Evolutionary conservation across 2,113 vertebrate species (phyloP), one percentile per base, ranked within the genome.

Genomic region (Zeus faber): DNA sequence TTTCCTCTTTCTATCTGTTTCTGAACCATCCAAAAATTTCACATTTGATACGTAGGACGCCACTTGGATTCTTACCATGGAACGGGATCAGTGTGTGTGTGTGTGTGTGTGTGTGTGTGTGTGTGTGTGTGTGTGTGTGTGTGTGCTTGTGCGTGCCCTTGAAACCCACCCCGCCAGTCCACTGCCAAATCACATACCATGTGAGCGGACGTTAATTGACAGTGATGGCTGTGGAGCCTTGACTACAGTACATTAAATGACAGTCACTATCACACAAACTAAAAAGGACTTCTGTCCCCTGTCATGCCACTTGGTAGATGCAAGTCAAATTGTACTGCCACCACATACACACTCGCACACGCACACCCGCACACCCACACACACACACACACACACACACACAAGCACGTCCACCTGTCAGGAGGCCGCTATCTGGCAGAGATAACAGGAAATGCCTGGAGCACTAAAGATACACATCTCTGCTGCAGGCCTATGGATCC

Each of bases 311-410:
- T 37, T 14, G 11, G n/a, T 37, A n/a, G 33, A 37, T n/a, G 13
- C 11, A 37, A 5, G 33, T 3, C 33, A 37, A 11, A 5, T 14
- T 37, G 33, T 4, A 4, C 11, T 5, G 33, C 9, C 4, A n/a
- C 6, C 13, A n/a, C 6, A 37, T 37, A 14, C 31, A 33, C 13
- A 14, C 13, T 5, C 33, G n/a, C 33, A 37, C 2, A 37, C 33
- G n/a, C 33, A 37, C 33, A 37, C 33, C 2, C 9, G 1, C 33
- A 5, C 33, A 5, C 33, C 2, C 33, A 35, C 33, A 13, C 76
- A 70, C 47, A 17, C 62, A 55, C 43, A 35, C 29, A 31, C 29
- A 31, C 29, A 31, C 29, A 31, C 29, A 31, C 29, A 31, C 29
- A 31, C 31, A 11, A 8, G 13, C 31, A n/a, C n/a, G n/a, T 5